phyloP scores from a whole-genome alignment of 2,888 invertebrate species.

The Sympetrum striolatum region DNA sequence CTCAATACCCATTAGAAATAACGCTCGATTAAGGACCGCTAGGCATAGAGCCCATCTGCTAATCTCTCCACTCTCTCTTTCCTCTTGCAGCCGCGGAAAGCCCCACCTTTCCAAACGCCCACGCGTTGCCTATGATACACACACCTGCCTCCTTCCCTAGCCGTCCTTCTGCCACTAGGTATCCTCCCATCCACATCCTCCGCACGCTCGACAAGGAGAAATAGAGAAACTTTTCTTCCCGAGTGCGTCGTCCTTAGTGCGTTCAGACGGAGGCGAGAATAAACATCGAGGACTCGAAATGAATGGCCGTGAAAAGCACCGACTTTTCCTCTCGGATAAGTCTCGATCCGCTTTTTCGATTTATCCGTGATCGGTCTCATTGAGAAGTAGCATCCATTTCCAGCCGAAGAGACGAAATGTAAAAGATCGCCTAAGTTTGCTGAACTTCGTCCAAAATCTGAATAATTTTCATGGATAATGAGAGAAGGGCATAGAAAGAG shows the following conservation, averaged over 20 bases:
- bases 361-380: neutral
- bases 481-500: too few relatives aligned
- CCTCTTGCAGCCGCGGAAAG: neutral
- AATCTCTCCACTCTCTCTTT: neutral
- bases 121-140: neutral
- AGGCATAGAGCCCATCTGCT: neutral
- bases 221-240: neutral
- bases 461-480: too few relatives aligned
- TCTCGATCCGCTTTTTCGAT: neutral
- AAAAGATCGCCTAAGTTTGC: too few relatives aligned
- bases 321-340: neutral
- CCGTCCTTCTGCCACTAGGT: neutral
- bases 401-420: too few relatives aligned
- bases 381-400: too few relatives aligned
- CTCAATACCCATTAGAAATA: neutral
- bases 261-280: neutral
- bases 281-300: neutral
- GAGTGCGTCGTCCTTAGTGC: neutral
- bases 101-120: neutral
- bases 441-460: too few relatives aligned
- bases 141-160: neutral
- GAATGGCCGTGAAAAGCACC: neutral
- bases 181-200: neutral
- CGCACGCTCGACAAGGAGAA: neutral
- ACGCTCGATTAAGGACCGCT: neutral